Evolutionary conservation across 1,140 invertebrate species (phyloP).

Genomic region (Hyles euphorbiae): DNA sequence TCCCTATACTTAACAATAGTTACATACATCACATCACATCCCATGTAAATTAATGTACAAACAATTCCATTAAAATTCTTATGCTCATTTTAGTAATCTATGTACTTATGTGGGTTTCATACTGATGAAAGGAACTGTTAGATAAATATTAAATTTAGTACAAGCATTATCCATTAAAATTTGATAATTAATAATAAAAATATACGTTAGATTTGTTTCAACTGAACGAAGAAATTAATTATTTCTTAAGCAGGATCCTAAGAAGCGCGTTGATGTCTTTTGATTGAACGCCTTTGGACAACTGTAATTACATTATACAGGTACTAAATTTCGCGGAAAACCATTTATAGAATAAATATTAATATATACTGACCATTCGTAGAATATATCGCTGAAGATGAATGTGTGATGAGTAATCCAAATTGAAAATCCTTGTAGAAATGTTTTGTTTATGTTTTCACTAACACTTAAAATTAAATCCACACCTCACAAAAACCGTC

Average conservation of each 20-base stretch:
- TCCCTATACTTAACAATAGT: too few species aligned
- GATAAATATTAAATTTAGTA: too few species aligned
- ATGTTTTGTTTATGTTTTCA: conserved; percentile 42
- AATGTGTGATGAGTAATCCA: conserved; percentile 46
- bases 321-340: conserved; percentile 24
- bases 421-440: conserved; percentile 46
- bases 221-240: conserved; percentile 16
- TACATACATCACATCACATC: too few species aligned
- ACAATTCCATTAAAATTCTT: too few species aligned
- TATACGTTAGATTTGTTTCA: too few species aligned
- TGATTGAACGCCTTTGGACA: conserved; percentile 15
- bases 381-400: conserved; percentile 21
- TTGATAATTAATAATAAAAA: too few species aligned
- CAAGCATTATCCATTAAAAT: too few species aligned
- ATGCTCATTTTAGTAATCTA: too few species aligned
- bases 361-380: conserved; percentile 29
- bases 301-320: neutral
- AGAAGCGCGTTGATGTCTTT: conserved; percentile 68
- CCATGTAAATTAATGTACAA: too few species aligned
- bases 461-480: conserved; percentile 59
- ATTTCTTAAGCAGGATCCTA: neutral
- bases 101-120: too few species aligned
- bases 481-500: conserved; percentile 57
- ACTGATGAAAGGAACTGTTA: too few species aligned
- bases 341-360: conserved; percentile 26